Base-by-base conservation (phyloP, 2,888 invertebrate species). In the Scelioninae gen. 2 region DNA sequence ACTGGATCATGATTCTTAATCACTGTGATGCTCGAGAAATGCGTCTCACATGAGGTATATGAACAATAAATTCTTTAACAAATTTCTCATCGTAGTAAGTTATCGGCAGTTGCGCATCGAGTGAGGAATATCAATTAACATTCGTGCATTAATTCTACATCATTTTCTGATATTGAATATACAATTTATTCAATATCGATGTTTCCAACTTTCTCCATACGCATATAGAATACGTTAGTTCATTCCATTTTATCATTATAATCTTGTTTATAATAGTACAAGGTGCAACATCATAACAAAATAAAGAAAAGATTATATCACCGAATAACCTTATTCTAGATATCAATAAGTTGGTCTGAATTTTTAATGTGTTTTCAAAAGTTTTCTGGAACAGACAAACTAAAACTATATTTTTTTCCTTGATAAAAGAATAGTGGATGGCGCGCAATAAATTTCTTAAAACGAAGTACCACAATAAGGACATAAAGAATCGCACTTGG, bases 41-140 rank as follows among this genome's bases (percentile, higher is more conserved):
- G 58, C 65, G 35, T 53, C 25, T 37, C 28, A 58, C 50, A 63
- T 48, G 61, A 52, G 19, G 33, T 58, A 16, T 19, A 48, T 35
- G 63, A 46, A 70, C 70, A 70, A 70, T 64, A 70, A 55, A 70
- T 70, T 70, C 70, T 64, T 70, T 37, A 52, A 61, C 57, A 64
- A 70, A 43, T 64, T 70, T 50, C 37, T 33, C 57, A 25, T 39
- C 7, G 13, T 13, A 7, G 11, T 11, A 43, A 58, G 43, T 50
- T 25, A 50, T 35, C 9, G 18, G 48, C 13, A 13, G 10, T 1
- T 13, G 10, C 9, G 13, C 33, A 33, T 57, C 19, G 13, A 50
- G 41, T 52, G 35, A 18, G 28, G 28, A 33, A 28, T 5, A 37
- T 35, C 41, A 52, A 68, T 68, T 58, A 52, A 52, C 50, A 52